Evolutionary conservation across 2,113 vertebrate genomes (phyloP), one percentile per base, ranked within the genome.

Genomic region (Leptobrachium leishanense): DNA sequence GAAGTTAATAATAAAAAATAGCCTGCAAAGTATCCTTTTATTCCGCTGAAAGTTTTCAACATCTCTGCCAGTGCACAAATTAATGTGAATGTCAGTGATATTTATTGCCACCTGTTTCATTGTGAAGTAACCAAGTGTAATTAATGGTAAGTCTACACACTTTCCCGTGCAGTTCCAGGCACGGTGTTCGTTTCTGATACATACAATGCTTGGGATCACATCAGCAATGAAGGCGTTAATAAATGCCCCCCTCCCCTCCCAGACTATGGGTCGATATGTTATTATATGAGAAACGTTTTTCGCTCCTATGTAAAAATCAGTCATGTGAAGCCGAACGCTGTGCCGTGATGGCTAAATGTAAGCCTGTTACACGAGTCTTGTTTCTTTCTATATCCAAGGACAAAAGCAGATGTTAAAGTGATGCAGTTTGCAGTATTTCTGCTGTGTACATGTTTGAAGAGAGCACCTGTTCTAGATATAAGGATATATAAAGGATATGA

Each of bases 361-460:
- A 63, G 76, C 68, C 68, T 43, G 63, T 68, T 57, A 68, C 70
- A 68, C 50, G 5, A 66, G 50, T 44, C 40, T 63, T 44, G 31
- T 43, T 57, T 41, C 62, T 73, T 66, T 67, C 77, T 55, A 44
- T 64, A 54, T 43, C 70, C 77, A 80, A 74, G 70, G 70, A 80
- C 77, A 74, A 80, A 11, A 74, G 77, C 71, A 74, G 77, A 80
- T 74, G 77, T 59, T 74, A 43, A 67, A 74, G 74, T 59, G 70
- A 80, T 74, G 77, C 71, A 44, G 70, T 66, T 68, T 74, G 77
- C 77, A 57, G 42, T 74, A 73, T 80, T 80, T 74, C 77, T 80
- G 77, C 71, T 66, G 77, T n/a, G 63, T 74, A 46, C 46, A 74
- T 67, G 50, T 73, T 80, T 74, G 65, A 46, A 67, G 40, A 67